Conservation (phyloP, 2,113 vertebrate genomes). For the Spheniscus mendiculus region DNA sequence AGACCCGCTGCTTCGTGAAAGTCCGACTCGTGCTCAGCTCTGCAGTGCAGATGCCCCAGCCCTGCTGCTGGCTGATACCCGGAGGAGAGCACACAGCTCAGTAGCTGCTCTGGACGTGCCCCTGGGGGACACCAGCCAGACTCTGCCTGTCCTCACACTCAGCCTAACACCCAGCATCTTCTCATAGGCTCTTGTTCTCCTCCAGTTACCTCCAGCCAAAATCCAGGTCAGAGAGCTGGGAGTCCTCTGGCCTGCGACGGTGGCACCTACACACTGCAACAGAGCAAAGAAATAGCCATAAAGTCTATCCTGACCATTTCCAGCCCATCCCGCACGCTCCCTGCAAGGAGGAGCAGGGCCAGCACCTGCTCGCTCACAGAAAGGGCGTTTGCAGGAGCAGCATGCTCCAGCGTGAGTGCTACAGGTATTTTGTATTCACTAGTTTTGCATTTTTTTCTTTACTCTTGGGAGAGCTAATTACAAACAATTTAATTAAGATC, state of each 20-base stretch:
- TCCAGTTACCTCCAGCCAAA: too few relatives aligned
- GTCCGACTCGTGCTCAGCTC: too few relatives aligned
- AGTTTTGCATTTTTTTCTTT: conserved; percentile 35
- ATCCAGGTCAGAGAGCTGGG: background rate
- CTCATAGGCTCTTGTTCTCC: background rate
- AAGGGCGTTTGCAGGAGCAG: background rate
- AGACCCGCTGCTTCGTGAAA: background rate
- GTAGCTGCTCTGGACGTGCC: too few relatives aligned
- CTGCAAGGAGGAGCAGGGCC: too few relatives aligned
- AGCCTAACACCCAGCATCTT: background rate
- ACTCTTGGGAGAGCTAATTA: conserved; percentile 70
- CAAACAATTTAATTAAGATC: conserved; percentile 75
- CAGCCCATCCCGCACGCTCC: background rate
- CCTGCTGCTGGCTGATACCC: background rate
- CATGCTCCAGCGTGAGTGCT: background rate
- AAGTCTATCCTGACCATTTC: rapidly evolving
- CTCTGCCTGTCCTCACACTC: background rate
- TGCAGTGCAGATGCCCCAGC: background rate
- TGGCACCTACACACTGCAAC: too few relatives aligned
- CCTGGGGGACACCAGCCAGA: background rate
- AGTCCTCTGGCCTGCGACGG: too few relatives aligned
- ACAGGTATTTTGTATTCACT: conserved; percentile 49
- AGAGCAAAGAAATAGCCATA: background rate
- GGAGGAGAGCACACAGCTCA: background rate
- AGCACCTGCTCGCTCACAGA: background rate